These are phyloP conservation scores for Caenorhabditis sp. DNA, from an alignment of 2,888 invertebrate species.

Conservation along the genomic window DNA sequence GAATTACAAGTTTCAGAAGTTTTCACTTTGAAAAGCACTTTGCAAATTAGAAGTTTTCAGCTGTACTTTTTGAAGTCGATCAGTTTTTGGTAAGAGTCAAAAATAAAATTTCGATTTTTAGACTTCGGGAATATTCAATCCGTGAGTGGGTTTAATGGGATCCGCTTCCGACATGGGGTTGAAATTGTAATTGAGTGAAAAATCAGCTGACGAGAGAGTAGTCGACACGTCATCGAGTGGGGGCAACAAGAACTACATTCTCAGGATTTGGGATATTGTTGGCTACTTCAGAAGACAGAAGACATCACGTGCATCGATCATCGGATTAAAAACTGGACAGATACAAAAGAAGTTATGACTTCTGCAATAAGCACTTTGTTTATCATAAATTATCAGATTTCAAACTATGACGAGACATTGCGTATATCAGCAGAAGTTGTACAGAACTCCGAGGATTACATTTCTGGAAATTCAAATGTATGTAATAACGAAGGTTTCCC, in stretches of 20 bases:
- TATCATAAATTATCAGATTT: no score
- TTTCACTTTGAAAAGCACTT: no score
- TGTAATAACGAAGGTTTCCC: no score
- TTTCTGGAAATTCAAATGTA: no score
- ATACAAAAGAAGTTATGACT: no score
- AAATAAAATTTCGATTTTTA: slow-evolving; percentile 13
- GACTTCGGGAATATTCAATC: slow-evolving; percentile 12
- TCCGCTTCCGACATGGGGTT: neutral
- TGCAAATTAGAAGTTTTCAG: neutral
- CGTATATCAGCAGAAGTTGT: no score
- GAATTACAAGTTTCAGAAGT: neutral
- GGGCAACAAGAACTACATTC: neutral
- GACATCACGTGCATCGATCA: neutral
- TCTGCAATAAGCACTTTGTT: no score
- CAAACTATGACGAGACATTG: no score
- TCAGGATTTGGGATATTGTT: neutral
- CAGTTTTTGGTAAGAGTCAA: neutral
- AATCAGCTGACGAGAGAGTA: slow-evolving; percentile 3
- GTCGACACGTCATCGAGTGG: neutral
- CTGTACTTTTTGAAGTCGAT: neutral
- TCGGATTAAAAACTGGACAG: neutral
- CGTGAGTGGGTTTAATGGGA: slow-evolving; percentile 12
- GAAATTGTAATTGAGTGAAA: neutral
- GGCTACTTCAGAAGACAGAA: neutral
- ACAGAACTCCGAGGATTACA: no score